Evolutionary conservation across 2,797 vertebrate genomes (phyloP).

Genomic region (Todus mexicanus): DNA sequence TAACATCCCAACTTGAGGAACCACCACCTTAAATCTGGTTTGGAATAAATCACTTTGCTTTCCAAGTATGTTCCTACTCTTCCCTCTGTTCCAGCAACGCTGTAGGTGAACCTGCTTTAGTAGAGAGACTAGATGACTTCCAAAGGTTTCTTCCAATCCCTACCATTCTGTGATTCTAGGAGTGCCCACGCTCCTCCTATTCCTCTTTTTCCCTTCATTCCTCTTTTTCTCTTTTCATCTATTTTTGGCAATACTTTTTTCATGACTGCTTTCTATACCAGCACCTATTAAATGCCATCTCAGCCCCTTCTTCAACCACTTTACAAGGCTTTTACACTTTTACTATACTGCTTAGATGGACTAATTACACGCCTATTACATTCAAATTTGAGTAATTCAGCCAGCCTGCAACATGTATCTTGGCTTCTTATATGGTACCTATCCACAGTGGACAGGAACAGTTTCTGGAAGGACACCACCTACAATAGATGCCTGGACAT

Average conservation of each 20-base stretch:
- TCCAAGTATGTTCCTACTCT: background rate
- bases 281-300: too few relatives aligned
- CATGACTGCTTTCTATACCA: background rate
- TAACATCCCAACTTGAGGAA: background rate
- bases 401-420: background rate
- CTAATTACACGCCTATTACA: background rate
- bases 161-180: background rate
- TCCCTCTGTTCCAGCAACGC: background rate
- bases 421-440: background rate
- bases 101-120: background rate
- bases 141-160: background rate
- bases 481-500: background rate
- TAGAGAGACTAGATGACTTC: background rate
- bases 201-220: background rate
- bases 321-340: too few relatives aligned
- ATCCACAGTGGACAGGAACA: background rate
- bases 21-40: background rate
- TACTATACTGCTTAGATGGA: background rate
- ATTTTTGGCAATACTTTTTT: background rate
- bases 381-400: background rate
- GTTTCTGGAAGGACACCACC: background rate
- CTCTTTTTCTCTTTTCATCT: background rate
- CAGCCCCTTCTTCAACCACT: too few relatives aligned
- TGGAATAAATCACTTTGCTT: background rate
- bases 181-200: background rate